phyloP scores from a whole-genome alignment of 2,113 vertebrate species.

The Eulacestoma nigropectus region DNA sequence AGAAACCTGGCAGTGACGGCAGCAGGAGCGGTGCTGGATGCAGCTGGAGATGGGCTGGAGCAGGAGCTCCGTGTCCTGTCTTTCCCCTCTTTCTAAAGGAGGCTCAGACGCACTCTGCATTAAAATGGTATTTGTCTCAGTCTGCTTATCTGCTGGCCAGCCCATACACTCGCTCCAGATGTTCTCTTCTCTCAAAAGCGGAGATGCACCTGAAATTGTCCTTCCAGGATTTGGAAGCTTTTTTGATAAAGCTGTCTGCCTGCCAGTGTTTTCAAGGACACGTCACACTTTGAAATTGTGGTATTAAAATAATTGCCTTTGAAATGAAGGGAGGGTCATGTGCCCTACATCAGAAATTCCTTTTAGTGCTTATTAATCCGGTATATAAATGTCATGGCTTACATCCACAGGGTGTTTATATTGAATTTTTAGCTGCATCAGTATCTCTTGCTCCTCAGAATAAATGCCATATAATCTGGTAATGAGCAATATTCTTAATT shows the following conservation, averaged over 20 bases:
- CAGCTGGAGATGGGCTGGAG: neutral
- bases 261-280: neutral
- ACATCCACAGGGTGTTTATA: constrained; percentile 31
- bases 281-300: neutral
- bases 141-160: neutral
- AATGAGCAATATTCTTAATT: constrained; percentile 48
- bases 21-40: neutral
- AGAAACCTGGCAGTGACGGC: neutral
- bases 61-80: neutral
- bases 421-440: constrained; percentile 13
- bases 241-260: neutral
- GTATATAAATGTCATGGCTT: constrained; percentile 42
- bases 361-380: neutral
- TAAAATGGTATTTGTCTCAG: neutral
- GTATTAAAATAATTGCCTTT: constrained; percentile 41
- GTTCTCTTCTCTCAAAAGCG: neutral
- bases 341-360: constrained; percentile 37
- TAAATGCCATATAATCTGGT: constrained; percentile 54
- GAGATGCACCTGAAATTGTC: neutral
- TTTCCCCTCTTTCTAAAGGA: neutral
- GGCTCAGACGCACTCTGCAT: neutral
- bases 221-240: neutral
- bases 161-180: fast-evolving
- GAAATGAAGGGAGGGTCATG: neutral
- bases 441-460: constrained; percentile 18